Evolutionary conservation across 2,888 invertebrate genomes (phyloP).

Genomic region (Rotaria sp.): DNA sequence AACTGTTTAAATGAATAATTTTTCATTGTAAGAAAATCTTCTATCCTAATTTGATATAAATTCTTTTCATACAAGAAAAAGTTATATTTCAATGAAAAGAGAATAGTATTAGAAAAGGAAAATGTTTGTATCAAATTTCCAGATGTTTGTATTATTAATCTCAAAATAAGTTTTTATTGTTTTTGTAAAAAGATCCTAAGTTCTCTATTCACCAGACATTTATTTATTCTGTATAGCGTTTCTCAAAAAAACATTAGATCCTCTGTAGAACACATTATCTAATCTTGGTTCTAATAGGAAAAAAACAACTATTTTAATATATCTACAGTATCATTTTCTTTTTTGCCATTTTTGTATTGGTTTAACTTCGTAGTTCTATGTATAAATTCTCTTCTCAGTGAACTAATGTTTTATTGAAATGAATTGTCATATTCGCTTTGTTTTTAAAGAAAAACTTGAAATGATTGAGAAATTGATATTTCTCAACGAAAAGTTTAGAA

Average conservation of each 20-base stretch:
- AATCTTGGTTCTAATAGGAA: background rate
- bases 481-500: background rate
- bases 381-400: background rate
- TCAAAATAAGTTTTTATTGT: background rate
- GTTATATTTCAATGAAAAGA: too few species aligned
- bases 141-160: background rate
- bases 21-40: too few species aligned
- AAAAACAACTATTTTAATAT: too few species aligned
- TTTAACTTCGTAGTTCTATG: background rate
- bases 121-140: background rate
- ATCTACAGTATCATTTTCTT: too few species aligned
- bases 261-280: background rate
- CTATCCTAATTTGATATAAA: too few species aligned
- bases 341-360: too few species aligned
- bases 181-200: background rate
- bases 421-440: background rate
- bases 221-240: background rate
- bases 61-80: too few species aligned
- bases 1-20: too few species aligned
- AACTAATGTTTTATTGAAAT: background rate
- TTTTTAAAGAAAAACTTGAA: background rate
- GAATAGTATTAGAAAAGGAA: background rate
- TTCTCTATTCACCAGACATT: background rate
- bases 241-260: background rate
- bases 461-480: background rate